Percentiles rank a stretch among this genome's conserved stretches.
Conservation (phyloP, 2,113 vertebrate genomes). For the Limanda limanda region DNA sequence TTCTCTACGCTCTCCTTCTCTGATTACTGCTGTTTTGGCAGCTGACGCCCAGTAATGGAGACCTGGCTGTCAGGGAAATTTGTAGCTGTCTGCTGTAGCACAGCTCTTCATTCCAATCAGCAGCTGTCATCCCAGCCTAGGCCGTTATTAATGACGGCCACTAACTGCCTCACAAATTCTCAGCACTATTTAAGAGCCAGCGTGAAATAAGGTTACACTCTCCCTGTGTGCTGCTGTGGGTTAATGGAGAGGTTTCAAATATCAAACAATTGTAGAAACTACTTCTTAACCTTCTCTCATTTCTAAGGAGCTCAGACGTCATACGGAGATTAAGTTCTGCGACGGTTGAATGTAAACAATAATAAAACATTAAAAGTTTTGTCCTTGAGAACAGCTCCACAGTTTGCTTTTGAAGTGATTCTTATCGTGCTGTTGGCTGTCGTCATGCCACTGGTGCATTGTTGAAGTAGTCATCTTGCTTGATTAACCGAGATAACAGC, state of each 20-base stretch:
- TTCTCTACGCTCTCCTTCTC: constrained; percentile 71
- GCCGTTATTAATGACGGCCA: constrained; percentile 82
- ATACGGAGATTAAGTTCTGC: background rate
- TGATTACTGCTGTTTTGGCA: constrained; percentile 81
- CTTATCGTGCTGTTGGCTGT: background rate
- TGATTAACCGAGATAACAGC: constrained; percentile 68
- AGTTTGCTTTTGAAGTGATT: constrained; percentile 7
- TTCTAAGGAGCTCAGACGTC: constrained; percentile 22
- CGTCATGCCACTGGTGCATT: background rate
- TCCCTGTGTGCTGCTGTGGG: constrained; percentile 66
- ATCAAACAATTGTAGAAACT: constrained; percentile 64
- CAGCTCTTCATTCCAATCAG: constrained; percentile 81
- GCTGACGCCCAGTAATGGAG: constrained; percentile 80
- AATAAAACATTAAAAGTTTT: constrained; percentile 41
- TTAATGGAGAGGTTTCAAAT: constrained; percentile 76
- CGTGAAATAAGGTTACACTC: constrained; percentile 79
- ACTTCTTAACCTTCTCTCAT: constrained; percentile 33
- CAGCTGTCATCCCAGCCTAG: constrained; percentile 75
- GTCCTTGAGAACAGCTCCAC: constrained; percentile 34
- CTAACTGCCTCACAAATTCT: constrained; percentile 82
- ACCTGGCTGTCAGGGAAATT: constrained; percentile 82
- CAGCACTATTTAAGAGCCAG: constrained; percentile 78
- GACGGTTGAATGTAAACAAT: constrained; percentile 21
- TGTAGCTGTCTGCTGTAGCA: constrained; percentile 80
- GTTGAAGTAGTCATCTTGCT: constrained; percentile 25